Conservation (phyloP, 2,888 invertebrate species). For the Nephrotoma guestfalica region DNA sequence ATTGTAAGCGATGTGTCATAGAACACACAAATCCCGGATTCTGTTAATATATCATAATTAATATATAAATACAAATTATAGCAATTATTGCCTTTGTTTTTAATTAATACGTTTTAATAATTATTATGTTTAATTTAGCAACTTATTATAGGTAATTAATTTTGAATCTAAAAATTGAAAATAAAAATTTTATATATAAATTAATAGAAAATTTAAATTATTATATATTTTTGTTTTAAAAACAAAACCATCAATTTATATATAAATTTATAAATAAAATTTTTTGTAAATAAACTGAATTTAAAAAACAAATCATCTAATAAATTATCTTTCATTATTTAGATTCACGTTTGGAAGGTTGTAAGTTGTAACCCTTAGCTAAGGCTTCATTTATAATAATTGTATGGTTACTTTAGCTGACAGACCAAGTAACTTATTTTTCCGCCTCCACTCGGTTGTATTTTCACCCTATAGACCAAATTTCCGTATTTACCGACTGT, state of each 20-base stretch:
- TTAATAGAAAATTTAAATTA: background rate
- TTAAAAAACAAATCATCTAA: too few relatives aligned
- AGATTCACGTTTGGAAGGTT: too few relatives aligned
- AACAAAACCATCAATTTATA: background rate
- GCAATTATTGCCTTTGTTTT: background rate
- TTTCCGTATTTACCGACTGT: too few relatives aligned
- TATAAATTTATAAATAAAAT: background rate
- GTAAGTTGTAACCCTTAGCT: too few relatives aligned
- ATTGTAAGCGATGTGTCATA: slow-evolving; percentile 83
- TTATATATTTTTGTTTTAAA: background rate
- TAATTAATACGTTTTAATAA: background rate
- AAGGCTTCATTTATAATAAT: too few relatives aligned
- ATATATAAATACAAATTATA: background rate
- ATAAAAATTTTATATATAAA: background rate
- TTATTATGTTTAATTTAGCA: background rate
- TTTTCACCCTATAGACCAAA: too few relatives aligned
- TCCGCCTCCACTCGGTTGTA: too few relatives aligned
- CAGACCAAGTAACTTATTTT: too few relatives aligned
- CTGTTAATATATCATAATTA: slow-evolving; percentile 37
- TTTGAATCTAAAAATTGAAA: background rate
- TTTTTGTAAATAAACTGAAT: too few relatives aligned
- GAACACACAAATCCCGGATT: slow-evolving; percentile 93
- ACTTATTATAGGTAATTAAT: background rate
- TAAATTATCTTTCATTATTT: too few relatives aligned
- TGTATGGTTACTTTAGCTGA: too few relatives aligned